Base-by-base conservation (phyloP, 1,140 invertebrate species). In the Tyrophagus putrescentiae region DNA sequence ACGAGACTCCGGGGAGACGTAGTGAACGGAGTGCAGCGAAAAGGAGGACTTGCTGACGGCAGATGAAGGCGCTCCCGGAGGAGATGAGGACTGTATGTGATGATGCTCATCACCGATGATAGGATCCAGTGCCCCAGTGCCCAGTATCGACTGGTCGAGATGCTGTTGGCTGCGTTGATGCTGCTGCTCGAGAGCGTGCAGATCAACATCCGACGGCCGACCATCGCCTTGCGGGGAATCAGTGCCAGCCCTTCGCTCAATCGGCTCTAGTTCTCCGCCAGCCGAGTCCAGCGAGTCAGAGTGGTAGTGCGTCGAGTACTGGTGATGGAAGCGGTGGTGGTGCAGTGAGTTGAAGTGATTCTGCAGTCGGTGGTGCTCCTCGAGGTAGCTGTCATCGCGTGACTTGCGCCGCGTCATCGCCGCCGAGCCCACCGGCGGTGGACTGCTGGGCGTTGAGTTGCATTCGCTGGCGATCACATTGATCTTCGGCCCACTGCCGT, bases 391-490 rank as follows among this genome's bases (percentile, higher is more conserved):
- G 25, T 54, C 52, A n/a, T 54, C 52, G 25, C 52, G 52, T 18
- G 13, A 27, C 27, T 54, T 54, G 13, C 52, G 52, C 39, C 52
- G 27, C 11, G 31, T 34, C 52, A 54, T 29, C 39, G n/a, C n/a
- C 6, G 5, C n/a, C 5, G 16, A 16, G 11, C 11, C 50, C 50
- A 25, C 21, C 21, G 52, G 31, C 13, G 52, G 52, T 54, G 52
- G 52, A 23, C 31, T 34, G n/a, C 31, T 34, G 18, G 52, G 52
- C 27, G 52, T 54, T 13, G 52, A 54, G 27, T 54, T 54, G 27
- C 52, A 54, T 33, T 54, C 52, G 39, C 52, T 54, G 32, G 32
- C 31, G 4, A 54, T 54, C n/a, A n/a, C n/a, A 25, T 54, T 54
- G 4, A 54, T 54, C 39, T 28, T 54, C 4, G 52, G 52, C n/a